These are phyloP conservation scores for Ictalurus furcatus DNA, from an alignment of 2,113 vertebrate genomes.

Conservation along the genomic window DNA sequence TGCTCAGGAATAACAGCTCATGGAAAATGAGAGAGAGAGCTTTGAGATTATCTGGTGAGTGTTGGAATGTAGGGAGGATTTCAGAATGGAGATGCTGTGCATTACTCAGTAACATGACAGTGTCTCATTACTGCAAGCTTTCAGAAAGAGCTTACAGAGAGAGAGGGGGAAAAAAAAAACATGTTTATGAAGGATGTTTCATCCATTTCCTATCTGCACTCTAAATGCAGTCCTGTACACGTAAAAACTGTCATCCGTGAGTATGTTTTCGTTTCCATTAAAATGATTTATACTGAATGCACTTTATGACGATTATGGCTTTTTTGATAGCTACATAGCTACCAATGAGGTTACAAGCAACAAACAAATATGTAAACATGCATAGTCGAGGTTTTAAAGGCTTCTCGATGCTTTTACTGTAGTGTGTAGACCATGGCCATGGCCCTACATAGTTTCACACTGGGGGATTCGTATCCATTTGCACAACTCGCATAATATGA, in stretches of 20 bases:
- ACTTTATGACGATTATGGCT: neutral
- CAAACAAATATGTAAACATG: neutral
- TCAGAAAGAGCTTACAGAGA: neutral
- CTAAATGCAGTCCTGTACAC: neutral
- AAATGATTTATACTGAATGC: neutral
- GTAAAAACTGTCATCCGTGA: neutral
- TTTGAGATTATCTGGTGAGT: slow-evolving; percentile 25
- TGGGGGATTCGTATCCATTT: neutral
- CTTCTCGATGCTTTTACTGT: neutral
- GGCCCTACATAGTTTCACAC: neutral
- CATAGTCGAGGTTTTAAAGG: neutral
- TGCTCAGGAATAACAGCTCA: slow-evolving; percentile 54
- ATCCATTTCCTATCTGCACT: neutral
- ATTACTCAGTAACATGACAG: neutral
- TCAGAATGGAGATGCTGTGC: neutral
- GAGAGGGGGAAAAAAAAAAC: neutral
- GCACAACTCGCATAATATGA: neutral
- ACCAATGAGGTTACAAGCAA: slow-evolving; percentile 1
- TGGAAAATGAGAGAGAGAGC: slow-evolving; percentile 60
- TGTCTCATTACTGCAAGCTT: neutral
- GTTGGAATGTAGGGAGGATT: neutral
- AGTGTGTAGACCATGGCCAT: neutral
- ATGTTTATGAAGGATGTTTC: neutral
- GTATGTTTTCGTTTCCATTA: neutral
- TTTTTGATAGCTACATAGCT: neutral